These are phyloP conservation scores for Chiloscyllium plagiosum DNA, from an alignment of 2,113 vertebrate species.

Conservation along the genomic window DNA sequence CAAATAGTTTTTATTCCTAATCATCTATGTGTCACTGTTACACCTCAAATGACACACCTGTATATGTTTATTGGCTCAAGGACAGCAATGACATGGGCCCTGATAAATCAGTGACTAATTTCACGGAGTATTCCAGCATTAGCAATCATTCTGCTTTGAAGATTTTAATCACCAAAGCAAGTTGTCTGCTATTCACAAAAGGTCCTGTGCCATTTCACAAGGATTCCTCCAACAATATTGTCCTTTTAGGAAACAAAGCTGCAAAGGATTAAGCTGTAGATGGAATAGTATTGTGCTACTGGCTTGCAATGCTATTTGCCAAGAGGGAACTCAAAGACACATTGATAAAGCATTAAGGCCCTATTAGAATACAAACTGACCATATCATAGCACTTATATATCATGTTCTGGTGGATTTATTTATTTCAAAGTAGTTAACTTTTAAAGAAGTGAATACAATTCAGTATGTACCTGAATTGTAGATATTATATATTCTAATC, in stretches of 20 bases:
- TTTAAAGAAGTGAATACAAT: background rate
- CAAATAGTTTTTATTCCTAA: background rate
- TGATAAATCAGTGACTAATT: background rate
- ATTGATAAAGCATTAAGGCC: background rate
- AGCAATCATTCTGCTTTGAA: background rate
- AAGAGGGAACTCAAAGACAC: background rate
- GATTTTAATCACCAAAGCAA: background rate
- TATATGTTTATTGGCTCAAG: background rate
- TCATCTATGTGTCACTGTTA: background rate
- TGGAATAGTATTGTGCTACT: background rate
- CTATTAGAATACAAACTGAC: background rate
- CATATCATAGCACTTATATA: background rate
- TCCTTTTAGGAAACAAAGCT: background rate
- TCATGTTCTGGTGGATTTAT: background rate
- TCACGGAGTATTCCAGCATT: background rate
- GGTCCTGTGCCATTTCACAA: background rate
- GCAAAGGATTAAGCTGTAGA: background rate
- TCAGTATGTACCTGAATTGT: background rate
- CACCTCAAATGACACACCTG: background rate
- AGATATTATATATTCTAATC: background rate
- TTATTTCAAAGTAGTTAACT: background rate
- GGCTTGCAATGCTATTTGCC: background rate
- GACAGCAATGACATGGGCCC: background rate
- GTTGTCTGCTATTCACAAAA: background rate
- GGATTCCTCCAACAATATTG: constrained; percentile 16